Base-by-base conservation (phyloP, 2,797 vertebrate species). In the Catostomus latipinnis region DNA sequence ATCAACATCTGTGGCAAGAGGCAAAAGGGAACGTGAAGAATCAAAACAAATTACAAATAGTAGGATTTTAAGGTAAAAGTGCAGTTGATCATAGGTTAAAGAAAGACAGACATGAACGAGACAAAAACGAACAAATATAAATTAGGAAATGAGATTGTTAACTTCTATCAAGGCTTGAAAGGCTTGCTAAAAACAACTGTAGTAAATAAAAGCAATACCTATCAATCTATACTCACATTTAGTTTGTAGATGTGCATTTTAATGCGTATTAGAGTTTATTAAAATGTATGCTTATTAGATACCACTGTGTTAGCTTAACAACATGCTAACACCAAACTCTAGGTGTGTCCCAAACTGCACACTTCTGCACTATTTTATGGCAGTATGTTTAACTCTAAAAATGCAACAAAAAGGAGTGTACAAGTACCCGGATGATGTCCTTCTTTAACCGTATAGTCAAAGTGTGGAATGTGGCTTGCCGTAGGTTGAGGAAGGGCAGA, bases 201-300 rank as follows among this genome's bases (percentile, higher is more conserved):
- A 62, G 56, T 83, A 57, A 67, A 60, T 50, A 77, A 77, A 83
- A 81, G 62, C 74, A 56, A 77, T 70, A 86, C 72, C 77, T 77
- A 66, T 82, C 83, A 65, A 77, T 77, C 74, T 61, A 54, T 13
- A 50, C 16, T 73, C 76, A 34, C 34, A 77, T 22, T 72, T 60
- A 72, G 56, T 48, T 49, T 58, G 56, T 46, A 48, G 16, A 18
- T 34, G 34, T 34, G 34, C 34, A 3, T 34, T 34, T 34, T 34
- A 34, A 34, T 34, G 34, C 34, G 3, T 34, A 2, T 34, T 34
- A 34, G 34, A 34, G 34, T 4, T 34, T 34, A 1, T 34, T 34
- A 34, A 34, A 34, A 34, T 3, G 2, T 34, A 34, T 4, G 34
- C 4, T 34, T 34, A 34, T 34, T 34, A 34, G 34, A 34, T 34